A percentile compares a stretch with the other conserved stretches of the same genome.
phyloP scores from a whole-genome alignment of 1,140 invertebrate species.

The Ceratina australensis region DNA sequence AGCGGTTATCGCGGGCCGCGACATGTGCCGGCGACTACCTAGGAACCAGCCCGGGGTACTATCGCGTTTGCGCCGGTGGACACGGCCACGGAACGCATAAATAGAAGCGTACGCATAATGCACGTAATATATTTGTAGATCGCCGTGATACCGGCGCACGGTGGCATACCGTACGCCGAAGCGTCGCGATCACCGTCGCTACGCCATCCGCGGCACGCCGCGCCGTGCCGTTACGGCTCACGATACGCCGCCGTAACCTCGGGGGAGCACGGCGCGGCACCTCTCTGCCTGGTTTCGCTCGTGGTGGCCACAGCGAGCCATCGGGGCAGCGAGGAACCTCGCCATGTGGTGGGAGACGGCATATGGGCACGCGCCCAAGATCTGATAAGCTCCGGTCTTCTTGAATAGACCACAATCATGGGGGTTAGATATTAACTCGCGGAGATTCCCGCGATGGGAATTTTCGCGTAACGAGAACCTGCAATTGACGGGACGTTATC shows the following conservation, averaged over 20 bases:
- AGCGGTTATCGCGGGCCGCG: constrained; percentile 62
- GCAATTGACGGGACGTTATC: constrained; percentile 72
- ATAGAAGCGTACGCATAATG: constrained; percentile 69
- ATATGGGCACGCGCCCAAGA: constrained; percentile 76
- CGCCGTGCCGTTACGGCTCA: constrained; percentile 20
- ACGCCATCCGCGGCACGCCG: background rate
- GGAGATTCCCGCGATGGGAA: constrained; percentile 56
- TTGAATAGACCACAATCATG: constrained; percentile 75
- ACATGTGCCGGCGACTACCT: constrained; percentile 47
- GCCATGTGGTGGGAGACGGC: constrained; percentile 68
- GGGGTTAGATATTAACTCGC: constrained; percentile 68
- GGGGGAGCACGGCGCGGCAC: background rate
- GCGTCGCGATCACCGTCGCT: constrained; percentile 36
- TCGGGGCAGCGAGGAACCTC: constrained; percentile 40
- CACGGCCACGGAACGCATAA: constrained; percentile 63
- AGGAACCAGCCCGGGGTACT: constrained; percentile 31
- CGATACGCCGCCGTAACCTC: constrained; percentile 5
- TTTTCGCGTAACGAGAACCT: constrained; percentile 67
- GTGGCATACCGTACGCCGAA: constrained; percentile 29
- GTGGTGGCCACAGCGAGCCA: constrained; percentile 26
- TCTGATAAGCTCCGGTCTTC: constrained; percentile 70
- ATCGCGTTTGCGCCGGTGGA: constrained; percentile 50
- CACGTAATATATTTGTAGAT: constrained; percentile 73
- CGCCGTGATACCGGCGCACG: constrained; percentile 56
- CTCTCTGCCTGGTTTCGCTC: constrained; percentile 29